Evolutionary conservation across 92 coral and sea anemone species (phyloP), one percentile per base, ranked within the genome.

Genomic region (Palythoa caribaeorum): DNA sequence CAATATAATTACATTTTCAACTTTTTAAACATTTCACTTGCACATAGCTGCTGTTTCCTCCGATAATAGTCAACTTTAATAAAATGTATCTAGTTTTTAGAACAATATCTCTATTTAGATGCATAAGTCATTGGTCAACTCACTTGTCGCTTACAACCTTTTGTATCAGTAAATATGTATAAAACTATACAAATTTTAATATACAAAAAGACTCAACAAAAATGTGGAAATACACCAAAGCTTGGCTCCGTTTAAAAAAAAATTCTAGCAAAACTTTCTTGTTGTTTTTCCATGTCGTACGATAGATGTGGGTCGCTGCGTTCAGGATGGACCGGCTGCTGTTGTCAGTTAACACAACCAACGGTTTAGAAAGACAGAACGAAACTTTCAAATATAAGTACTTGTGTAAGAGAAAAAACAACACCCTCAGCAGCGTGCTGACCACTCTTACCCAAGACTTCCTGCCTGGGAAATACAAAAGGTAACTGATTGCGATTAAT

Each of bases 261-360:
- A 59, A 59, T 14, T 51, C 11, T 51, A 6, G 11, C 6, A 11
- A 59, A 59, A 59, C 14, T 59, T 11, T 38, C 44, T 38, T 38
- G 50, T 40, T 44, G 1, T 51, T 48, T 48, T 21, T 50, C 40
- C 66, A 59, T 59, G 66, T 76, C 12, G 17, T 15, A 19, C 39
- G 54, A 77, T 38, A 77, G 65, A 77, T 77, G 81, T 77, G 66
- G 81, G 81, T 77, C 6, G 79, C 79, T 50, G 79, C 62, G 6
- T 76, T 76, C 60, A 48, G 79, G 19, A 47, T 40, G 5, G 62
- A 76, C 14, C 79, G 79, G 3, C 38, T 50, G 62, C 39, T 76
- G 38, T 44, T 76, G 20, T 76, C 62, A 20, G 79, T 76, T 17
- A 72, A 72, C 14, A 72, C 57, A 48, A 73, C 48, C 81, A 77